Evolutionary conservation across 1,140 invertebrate species (phyloP).

Genomic region (Venustaconcha ellipsiformis): DNA sequence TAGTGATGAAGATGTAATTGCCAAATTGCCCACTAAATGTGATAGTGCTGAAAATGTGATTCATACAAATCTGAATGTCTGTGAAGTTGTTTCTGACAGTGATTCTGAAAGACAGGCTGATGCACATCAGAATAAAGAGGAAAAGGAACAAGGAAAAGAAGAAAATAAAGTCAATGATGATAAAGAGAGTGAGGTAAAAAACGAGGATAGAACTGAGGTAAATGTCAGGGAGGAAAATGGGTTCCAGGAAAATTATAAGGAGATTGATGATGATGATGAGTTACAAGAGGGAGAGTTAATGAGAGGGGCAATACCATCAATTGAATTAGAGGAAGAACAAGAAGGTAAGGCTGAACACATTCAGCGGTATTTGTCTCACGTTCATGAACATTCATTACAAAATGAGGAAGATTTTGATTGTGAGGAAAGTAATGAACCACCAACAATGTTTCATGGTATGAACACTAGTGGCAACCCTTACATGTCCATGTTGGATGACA

Average conservation of each 20-base stretch:
- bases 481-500: constrained; percentile 15
- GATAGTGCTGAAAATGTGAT: no score
- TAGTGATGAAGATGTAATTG: no score
- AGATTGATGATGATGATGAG: neutral
- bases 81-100: no score
- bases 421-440: constrained; percentile 1
- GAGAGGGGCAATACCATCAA: neutral
- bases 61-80: no score
- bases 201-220: neutral
- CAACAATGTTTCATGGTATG: no score
- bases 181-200: neutral
- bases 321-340: constrained; percentile 14
- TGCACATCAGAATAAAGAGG: constrained; percentile 3
- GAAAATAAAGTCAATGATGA: neutral
- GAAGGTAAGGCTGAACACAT: constrained; percentile 33
- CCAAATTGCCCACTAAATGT: no score
- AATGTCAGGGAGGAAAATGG: no score
- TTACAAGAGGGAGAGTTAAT: neutral
- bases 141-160: neutral
- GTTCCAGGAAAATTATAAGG: neutral
- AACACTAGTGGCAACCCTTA: neutral
- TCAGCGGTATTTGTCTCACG: constrained; percentile 29
- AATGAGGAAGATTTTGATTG: constrained; percentile 17
- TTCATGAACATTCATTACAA: constrained; percentile 28
- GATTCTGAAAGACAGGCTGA: neutral